A percentile compares a stretch with the other conserved stretches of the same genome.
phyloP scores from a whole-genome alignment of 2,113 vertebrate species.

The Trachemys scripta region DNA sequence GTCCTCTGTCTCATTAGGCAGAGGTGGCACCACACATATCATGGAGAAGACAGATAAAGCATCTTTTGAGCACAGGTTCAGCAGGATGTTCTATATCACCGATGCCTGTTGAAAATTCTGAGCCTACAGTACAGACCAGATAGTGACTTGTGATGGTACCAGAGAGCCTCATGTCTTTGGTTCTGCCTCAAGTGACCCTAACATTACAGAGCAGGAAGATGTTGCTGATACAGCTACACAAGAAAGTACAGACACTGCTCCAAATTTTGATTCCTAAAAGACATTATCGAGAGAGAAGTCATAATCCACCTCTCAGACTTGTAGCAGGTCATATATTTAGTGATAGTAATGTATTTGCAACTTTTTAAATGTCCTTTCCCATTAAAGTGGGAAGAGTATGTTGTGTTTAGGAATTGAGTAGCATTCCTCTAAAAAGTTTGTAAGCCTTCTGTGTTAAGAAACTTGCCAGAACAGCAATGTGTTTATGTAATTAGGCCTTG shows the following conservation, averaged over 20 bases:
- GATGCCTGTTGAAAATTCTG: neutral
- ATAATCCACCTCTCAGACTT: neutral
- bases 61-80: too few relatives aligned
- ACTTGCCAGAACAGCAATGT: neutral
- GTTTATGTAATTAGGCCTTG: neutral
- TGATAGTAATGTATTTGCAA: neutral
- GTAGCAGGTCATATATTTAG: neutral
- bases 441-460: neutral
- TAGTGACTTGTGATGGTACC: neutral
- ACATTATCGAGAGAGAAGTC: neutral
- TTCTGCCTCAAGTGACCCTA: neutral
- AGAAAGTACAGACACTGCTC: neutral
- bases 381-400: neutral
- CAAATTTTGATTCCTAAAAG: neutral
- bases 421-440: neutral
- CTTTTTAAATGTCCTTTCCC: neutral
- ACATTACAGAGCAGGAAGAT: neutral
- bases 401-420: neutral
- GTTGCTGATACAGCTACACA: neutral
- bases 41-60: neutral
- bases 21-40: neutral
- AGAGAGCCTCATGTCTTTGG: neutral
- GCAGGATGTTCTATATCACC: neutral
- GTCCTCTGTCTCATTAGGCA: neutral
- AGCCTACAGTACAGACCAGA: neutral